Evolutionary conservation across 2,797 vertebrate genomes (phyloP).

Genomic region (Tolypeutes matacus): DNA sequence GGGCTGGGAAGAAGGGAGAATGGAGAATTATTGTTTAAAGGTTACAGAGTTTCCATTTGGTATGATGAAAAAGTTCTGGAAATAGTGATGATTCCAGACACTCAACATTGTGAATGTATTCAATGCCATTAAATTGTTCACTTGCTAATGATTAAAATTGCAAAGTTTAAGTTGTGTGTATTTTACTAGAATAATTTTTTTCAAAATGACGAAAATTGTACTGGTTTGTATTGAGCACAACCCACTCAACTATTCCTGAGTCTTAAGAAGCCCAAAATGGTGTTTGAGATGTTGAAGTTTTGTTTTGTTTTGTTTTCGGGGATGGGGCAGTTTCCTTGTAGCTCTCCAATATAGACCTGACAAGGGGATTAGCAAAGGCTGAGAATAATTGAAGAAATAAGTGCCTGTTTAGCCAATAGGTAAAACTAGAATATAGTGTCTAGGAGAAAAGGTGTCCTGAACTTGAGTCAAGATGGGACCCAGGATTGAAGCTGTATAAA

Average conservation of each 20-base stretch:
- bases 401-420: neutral
- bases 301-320: neutral
- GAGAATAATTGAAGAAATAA: constrained; percentile 33
- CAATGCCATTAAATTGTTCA: too few species aligned
- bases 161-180: neutral
- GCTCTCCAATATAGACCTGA: neutral
- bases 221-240: neutral
- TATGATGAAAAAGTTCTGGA: too few species aligned
- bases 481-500: neutral
- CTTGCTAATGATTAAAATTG: too few species aligned
- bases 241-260: neutral
- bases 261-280: neutral
- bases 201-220: neutral
- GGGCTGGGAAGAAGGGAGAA: too few species aligned
- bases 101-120: too few species aligned
- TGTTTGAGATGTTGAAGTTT: neutral
- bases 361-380: neutral
- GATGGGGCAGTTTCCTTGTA: neutral
- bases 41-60: too few species aligned
- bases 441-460: constrained; percentile 18
- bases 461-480: neutral
- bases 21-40: too few species aligned
- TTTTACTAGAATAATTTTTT: neutral
- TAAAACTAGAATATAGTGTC: neutral
- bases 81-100: too few species aligned